phyloP scores from a whole-genome alignment of 2,888 invertebrate genomes.

The Pyralis farinalis region DNA sequence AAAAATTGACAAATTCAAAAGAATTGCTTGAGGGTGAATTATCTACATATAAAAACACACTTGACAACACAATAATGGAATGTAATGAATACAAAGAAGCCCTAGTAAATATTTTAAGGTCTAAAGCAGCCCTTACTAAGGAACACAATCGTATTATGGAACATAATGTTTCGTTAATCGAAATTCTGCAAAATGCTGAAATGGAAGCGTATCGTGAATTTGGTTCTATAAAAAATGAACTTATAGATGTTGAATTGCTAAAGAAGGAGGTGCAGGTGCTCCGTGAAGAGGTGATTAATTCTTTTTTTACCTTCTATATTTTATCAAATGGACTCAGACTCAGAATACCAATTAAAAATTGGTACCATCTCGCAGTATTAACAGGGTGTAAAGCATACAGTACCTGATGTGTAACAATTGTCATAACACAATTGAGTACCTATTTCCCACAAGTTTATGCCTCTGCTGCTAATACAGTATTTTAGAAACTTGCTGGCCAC shows the following conservation, averaged over 20 bases:
- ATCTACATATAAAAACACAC: constrained; percentile 47
- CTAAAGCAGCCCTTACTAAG: constrained; percentile 67
- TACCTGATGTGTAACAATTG: no score
- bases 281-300: constrained; percentile 52
- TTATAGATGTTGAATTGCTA: constrained; percentile 67
- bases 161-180: constrained; percentile 68
- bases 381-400: no score
- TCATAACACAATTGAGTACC: no score
- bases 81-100: constrained; percentile 74
- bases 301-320: no score
- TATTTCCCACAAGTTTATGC: no score
- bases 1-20: constrained; percentile 48
- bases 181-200: constrained; percentile 71
- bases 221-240: constrained; percentile 65
- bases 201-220: constrained; percentile 71
- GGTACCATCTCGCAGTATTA: no score
- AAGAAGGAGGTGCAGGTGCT: constrained; percentile 66
- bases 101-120: constrained; percentile 66
- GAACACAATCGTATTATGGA: constrained; percentile 74
- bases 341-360: no score
- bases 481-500: no score
- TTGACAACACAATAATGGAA: constrained; percentile 58
- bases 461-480: no score
- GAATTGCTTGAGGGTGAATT: constrained; percentile 59
- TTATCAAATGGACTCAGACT: no score